Evolutionary conservation across 2,888 invertebrate genomes (phyloP), one percentile per base, ranked within the genome.

Genomic region (Dastarcus helophoroides): DNA sequence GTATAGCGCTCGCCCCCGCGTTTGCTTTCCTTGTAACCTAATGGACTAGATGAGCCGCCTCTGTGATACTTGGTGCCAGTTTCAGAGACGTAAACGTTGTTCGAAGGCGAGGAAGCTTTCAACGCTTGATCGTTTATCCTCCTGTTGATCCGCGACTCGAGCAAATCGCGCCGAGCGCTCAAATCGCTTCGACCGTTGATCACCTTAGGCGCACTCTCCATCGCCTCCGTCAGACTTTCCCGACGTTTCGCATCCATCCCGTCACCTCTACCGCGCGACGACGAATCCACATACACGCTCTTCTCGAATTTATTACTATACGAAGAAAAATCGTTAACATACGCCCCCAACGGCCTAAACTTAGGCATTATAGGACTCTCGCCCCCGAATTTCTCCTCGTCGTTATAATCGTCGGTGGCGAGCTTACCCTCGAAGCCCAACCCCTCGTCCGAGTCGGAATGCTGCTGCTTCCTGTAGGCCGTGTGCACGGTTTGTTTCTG

Each of bases 371-470:
- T 77, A 1, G 78, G 53, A 28, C 44, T 46, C 40, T 60, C 60
- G 12, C 69, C 60, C 35, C 66, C 64, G 33, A 62, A 63, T 26
- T 56, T 60, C 35, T 67, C 65, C 22, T 52, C 64, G 25, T 63
- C 64, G 22, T 58, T 60, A 14, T 58, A 59, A 25, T 68, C 67
- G 29, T 67, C 67, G 33, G 63, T 65, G 10, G 7, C 6, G 8
- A 17, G 6, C n/a, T 26, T 63, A 11, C 73, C 73, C 51, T 83
- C 82, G 32, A 77, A 73, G 2, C 82, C 82, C n/a, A 82, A 58
- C 0, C 82, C 82, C 56, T 83, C 83, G 42, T 82, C 83, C 52
- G 82, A 83, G 52, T 83, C 83, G 7, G 81, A 81, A 32, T 73
- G 66, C 32, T 71, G 70, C 1, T 65, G 53, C 31, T 67, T 64